Conservation (phyloP, 2,888 invertebrate species). For the Siphonodentalium dalli region DNA sequence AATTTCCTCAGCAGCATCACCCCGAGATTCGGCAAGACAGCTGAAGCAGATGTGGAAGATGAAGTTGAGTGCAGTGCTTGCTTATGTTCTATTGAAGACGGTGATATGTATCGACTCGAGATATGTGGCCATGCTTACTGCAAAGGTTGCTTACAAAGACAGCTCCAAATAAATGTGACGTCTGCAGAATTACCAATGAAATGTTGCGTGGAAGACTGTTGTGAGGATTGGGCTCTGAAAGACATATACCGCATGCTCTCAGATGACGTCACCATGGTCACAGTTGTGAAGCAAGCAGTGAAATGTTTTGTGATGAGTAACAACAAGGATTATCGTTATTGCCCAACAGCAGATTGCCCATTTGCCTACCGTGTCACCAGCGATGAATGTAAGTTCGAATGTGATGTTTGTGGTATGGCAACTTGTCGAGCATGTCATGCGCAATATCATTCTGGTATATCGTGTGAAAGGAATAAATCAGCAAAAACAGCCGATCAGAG, state of each 20-base stretch:
- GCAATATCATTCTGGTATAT: conserved; percentile 34
- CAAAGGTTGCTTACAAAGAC: conserved; percentile 27
- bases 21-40: too few species aligned
- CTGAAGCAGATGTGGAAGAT: not conserved
- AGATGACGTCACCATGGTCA: conserved; percentile 4
- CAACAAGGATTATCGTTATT: conserved; percentile 31
- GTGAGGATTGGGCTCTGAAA: conserved; percentile 24
- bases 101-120: conserved; percentile 34
- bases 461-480: conserved; percentile 29
- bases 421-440: conserved; percentile 35
- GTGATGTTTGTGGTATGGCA: conserved; percentile 26
- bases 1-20: too few species aligned
- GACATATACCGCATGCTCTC: conserved; percentile 16
- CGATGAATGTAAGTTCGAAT: conserved; percentile 23
- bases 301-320: conserved; percentile 27
- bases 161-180: conserved; percentile 21
- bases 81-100: conserved; percentile 31
- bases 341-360: conserved; percentile 41
- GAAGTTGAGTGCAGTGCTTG: conserved; percentile 38
- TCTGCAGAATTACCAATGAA: conserved; percentile 31
- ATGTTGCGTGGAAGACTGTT: conserved; percentile 36
- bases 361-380: conserved; percentile 33
- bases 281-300: conserved; percentile 25
- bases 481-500: conserved; percentile 15
- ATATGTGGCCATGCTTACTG: conserved; percentile 46